Base-by-base conservation (phyloP, 2,888 invertebrate species). In the Tachina grossa region DNA sequence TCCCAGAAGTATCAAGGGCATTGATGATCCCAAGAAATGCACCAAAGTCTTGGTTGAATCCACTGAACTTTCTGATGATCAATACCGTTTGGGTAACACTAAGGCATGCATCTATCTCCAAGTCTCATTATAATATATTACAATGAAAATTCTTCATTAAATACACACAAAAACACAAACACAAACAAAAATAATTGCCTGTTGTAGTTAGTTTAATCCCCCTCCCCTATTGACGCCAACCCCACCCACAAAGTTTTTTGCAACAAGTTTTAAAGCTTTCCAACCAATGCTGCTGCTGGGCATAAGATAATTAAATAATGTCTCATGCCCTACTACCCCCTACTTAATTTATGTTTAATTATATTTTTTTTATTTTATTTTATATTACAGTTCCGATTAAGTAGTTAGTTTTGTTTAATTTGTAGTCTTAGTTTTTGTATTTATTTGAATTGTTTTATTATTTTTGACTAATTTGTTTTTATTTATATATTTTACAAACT, bases 71-170 rank as follows among this genome's bases (percentile, higher is more conserved):
- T 97, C 97, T 93, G 94, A 95, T 89, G 98, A 98, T 93, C 96
- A 97, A 92, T 99, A 96, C 95, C 97, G 98, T 95, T 95, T 98
- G 93, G 99, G 99, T 95, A 97, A 97, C 94, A 99, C 98, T 94
- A 99, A 99, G 97, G 98, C 98, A 96, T 95, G 97, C 65, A 76
- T 83, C 66, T 71, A 76, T 83, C 66, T 71, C 61, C 83, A 76
- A 80, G 87, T 63, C 77, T 71, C 76, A 59, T 53, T 71, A 61
- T 71, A 31, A 6, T 31, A 59, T 78, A 55, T 16, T 68, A 72
- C 9, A 79, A 80, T 66, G 63, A 74, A 80, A 71, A 85, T 81
- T 85, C 78, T 85, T 85, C 83, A 78, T 82, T 47, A 74, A 61
- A 61, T 59, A 68, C 69, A 80, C 14, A 74, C 22, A 74, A 3